Percentiles rank a stretch among this genome's conserved stretches.
phyloP scores from a whole-genome alignment of 2,888 invertebrate species.

The Halocaridina rubra region DNA sequence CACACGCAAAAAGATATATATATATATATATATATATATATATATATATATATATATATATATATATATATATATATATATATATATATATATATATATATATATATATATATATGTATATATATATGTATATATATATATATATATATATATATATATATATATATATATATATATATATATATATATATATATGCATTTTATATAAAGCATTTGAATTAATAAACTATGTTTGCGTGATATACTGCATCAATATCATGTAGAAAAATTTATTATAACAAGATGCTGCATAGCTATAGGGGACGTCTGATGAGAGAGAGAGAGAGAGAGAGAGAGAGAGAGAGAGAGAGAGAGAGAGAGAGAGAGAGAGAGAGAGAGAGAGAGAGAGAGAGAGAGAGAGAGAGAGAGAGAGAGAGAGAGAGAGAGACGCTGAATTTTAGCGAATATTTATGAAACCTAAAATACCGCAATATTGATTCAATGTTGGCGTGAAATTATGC shows the following conservation, averaged over 20 bases:
- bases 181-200: too few relatives aligned
- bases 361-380: background rate
- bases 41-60: slow-evolving; percentile 14
- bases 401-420: background rate
- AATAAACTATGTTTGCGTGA: too few relatives aligned
- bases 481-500: too few relatives aligned
- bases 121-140: too few relatives aligned
- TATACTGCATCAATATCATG: too few relatives aligned
- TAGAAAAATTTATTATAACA: background rate
- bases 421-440: background rate
- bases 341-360: background rate
- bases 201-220: too few relatives aligned
- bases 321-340: background rate
- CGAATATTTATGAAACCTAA: background rate
- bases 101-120: too few relatives aligned
- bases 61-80: slow-evolving; percentile 14
- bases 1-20: background rate
- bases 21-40: background rate
- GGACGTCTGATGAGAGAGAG: background rate
- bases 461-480: too few relatives aligned
- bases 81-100: background rate
- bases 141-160: too few relatives aligned
- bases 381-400: background rate
- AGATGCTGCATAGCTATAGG: too few relatives aligned
- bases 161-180: too few relatives aligned